Evolutionary conservation across 2,888 invertebrate genomes (phyloP), one percentile per base, ranked within the genome.

Genomic region (Heterodera filipjevi): DNA sequence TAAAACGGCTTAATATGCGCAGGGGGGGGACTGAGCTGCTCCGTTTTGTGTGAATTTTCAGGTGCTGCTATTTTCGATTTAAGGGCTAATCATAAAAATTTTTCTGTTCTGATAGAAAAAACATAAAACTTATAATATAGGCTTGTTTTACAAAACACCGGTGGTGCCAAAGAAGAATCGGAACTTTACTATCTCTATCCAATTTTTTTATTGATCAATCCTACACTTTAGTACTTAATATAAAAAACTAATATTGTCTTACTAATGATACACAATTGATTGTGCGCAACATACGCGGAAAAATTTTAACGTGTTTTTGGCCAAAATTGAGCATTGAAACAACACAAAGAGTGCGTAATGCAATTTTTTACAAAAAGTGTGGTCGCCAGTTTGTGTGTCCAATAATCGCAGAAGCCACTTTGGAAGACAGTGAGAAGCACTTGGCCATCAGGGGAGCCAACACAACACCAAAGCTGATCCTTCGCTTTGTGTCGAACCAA

Each of bases 391-490:
- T 53, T 85, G 84, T 8, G 83, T 84, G 64, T 86, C 84, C 19
- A 87, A 22, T 85, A 78, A 78, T 84, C 82, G 1, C 82, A 27
- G 16, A 80, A 59, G 27, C 86, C 86, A 68, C 84, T 80, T 59
- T 78, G 78, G 71, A 84, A 84, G 6, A 82, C 82, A 5, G 84
- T 83, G 1, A 85, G 84, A 35, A 87, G 75, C 53, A 84, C 79
- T n/a, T 81, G 77, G 32, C 87, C 87, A 73, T 82, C 79, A 14
- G 87, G 86, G 14, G 75, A 74, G n/a, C 83, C 83, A 84, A 53
- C 81, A 81, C n/a, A 84, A 32, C 68, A 66, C 32, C 33, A 39
- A 32, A 83, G 70, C 39, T 72, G 27, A 19, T 71, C 68, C 46
- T 3, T 59, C 32, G 66, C 46, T 14, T 49, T 32, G 12, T n/a